phyloP scores from a whole-genome alignment of 2,113 vertebrate genomes.

The Ptilonorhynchus violaceus region DNA sequence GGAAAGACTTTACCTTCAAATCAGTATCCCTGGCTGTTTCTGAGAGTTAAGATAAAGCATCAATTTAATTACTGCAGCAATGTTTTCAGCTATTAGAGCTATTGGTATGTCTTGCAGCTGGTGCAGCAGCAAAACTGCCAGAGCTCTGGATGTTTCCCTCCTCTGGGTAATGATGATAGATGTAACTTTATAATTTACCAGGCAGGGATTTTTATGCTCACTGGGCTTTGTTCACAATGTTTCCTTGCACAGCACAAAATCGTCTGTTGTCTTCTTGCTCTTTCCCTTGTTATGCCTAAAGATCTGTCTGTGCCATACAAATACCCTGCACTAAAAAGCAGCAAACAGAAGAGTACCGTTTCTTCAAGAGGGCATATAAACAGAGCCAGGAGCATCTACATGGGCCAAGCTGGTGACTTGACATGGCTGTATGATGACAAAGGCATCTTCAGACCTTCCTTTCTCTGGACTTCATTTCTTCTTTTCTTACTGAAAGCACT shows the following conservation, averaged over 20 bases:
- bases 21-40: not conserved
- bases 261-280: not conserved
- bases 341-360: not conserved
- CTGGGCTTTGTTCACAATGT: not conserved
- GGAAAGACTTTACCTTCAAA: not conserved
- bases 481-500: not conserved
- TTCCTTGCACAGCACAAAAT: not conserved
- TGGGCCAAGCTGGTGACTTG: rapidly evolving
- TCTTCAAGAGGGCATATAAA: not conserved
- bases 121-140: not conserved
- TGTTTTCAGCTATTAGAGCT: not conserved
- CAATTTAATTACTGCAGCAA: not conserved
- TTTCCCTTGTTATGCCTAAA: not conserved
- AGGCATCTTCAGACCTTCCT: rapidly evolving
- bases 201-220: not conserved
- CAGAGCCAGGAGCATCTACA: not conserved
- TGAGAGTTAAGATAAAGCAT: not conserved
- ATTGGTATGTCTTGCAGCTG: not conserved
- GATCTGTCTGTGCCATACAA: not conserved
- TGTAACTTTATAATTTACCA: not conserved
- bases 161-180: not conserved
- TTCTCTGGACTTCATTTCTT: not conserved
- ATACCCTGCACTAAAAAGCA: not conserved
- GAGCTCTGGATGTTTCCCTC: not conserved
- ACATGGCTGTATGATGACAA: not conserved